These are phyloP conservation scores for Panopea generosa DNA, from an alignment of 2,888 invertebrate species.

Conservation along the genomic window DNA sequence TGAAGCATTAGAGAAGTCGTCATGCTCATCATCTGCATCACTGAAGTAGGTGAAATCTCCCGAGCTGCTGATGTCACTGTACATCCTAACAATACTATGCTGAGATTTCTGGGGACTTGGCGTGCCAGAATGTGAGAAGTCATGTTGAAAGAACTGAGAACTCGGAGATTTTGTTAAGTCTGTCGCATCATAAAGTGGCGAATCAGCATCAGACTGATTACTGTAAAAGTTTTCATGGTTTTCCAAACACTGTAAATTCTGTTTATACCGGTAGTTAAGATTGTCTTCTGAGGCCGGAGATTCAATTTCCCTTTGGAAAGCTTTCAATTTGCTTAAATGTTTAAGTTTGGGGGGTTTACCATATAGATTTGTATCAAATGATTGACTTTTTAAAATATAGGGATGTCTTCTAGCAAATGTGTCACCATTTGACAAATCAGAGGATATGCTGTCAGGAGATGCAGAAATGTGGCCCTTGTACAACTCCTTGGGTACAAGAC, in stretches of 20 bases:
- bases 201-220: slow-evolving; percentile 7
- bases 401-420: slow-evolving; percentile 14
- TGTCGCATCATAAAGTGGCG: background rate
- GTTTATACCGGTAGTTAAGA: slow-evolving; percentile 51
- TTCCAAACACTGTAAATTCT: slow-evolving; percentile 19
- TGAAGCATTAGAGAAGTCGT: slow-evolving; percentile 64
- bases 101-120: slow-evolving; percentile 41
- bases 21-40: slow-evolving; percentile 76
- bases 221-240: slow-evolving; percentile 9
- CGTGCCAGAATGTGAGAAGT: background rate
- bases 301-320: slow-evolving; percentile 19
- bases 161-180: slow-evolving; percentile 18
- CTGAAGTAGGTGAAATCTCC: slow-evolving; percentile 63
- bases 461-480: slow-evolving; percentile 50
- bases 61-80: slow-evolving; percentile 62
- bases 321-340: slow-evolving; percentile 20
- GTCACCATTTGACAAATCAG: slow-evolving; percentile 16
- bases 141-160: slow-evolving; percentile 1
- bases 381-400: slow-evolving; percentile 43
- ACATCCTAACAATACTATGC: slow-evolving; percentile 20
- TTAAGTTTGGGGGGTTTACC: slow-evolving; percentile 28
- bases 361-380: slow-evolving; percentile 32
- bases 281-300: slow-evolving; percentile 65
- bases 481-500: slow-evolving; percentile 48
- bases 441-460: slow-evolving; percentile 37